Evolutionary conservation across 1,140 invertebrate species (phyloP).

Genomic region (Eulimnadia texana): DNA sequence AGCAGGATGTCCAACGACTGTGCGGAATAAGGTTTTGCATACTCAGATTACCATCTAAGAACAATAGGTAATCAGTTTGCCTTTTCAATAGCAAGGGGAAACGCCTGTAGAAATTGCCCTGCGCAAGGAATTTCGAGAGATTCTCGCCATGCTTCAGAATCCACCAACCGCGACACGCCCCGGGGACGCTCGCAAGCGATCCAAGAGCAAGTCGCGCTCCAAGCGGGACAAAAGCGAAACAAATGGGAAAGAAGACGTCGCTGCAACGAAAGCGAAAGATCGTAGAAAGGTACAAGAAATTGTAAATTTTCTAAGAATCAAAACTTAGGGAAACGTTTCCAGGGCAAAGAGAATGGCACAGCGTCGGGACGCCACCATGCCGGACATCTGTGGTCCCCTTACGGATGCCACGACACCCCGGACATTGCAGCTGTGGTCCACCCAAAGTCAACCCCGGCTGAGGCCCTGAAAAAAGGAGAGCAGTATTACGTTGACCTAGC

Average conservation of each 20-base stretch:
- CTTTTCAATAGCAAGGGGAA: slow-evolving; percentile 52
- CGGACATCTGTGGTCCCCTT: slow-evolving; percentile 43
- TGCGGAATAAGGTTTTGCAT: slow-evolving; percentile 57
- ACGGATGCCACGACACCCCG: slow-evolving; percentile 76
- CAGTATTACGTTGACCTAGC: slow-evolving; percentile 89
- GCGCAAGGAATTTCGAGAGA: slow-evolving; percentile 69
- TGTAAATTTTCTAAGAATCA: neutral
- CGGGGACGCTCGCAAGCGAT: neutral
- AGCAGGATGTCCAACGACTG: slow-evolving; percentile 57
- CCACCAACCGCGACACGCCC: slow-evolving; percentile 27
- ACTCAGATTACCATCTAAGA: neutral
- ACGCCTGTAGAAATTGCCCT: slow-evolving; percentile 77
- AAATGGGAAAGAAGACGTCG: slow-evolving; percentile 7
- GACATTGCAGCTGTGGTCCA: slow-evolving; percentile 66
- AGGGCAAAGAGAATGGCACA: slow-evolving; percentile 15
- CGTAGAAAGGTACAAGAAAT: slow-evolving; percentile 3
- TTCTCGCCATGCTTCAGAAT: slow-evolving; percentile 56
- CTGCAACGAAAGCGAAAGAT: slow-evolving; percentile 1
- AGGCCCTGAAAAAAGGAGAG: slow-evolving; percentile 71
- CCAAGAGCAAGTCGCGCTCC: neutral
- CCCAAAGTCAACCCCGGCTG: slow-evolving; percentile 66
- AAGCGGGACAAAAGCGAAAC: slow-evolving; percentile 1
- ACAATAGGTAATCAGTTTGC: neutral
- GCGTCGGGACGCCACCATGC: neutral
- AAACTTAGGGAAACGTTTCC: slow-evolving; percentile 10